phyloP scores from a whole-genome alignment of 2,797 vertebrate genomes.

The Malacoraja senta region DNA sequence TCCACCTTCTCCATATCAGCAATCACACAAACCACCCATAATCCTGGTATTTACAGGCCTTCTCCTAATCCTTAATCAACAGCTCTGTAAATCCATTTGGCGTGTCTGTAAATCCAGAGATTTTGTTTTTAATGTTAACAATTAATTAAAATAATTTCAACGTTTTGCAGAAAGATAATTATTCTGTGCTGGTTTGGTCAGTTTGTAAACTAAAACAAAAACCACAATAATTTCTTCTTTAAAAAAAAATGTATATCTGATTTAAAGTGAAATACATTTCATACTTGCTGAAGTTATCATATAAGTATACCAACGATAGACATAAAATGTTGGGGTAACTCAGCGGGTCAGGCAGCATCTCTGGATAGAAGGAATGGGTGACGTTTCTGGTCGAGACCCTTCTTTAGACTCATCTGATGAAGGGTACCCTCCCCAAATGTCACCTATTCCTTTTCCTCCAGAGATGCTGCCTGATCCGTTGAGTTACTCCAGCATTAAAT shows the following conservation, averaged over 20 bases:
- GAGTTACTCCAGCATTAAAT: too few species aligned
- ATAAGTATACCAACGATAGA: neutral
- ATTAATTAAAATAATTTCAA: neutral
- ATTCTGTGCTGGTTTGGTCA: neutral
- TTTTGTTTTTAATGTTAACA: neutral
- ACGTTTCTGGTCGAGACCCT: too few species aligned
- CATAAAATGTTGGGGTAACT: too few species aligned
- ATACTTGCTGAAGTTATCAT: neutral
- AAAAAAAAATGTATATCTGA: neutral
- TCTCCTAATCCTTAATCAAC: neutral
- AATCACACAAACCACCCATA: neutral
- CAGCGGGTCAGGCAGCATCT: too few species aligned
- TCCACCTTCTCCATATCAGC: neutral
- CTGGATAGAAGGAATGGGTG: too few species aligned
- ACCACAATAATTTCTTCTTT: too few species aligned
- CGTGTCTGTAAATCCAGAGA: neutral
- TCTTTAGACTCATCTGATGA: too few species aligned
- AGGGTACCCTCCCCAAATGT: too few species aligned
- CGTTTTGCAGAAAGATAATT: neutral
- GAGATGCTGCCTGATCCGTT: too few species aligned
- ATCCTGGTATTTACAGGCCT: neutral
- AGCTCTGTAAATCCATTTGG: neutral
- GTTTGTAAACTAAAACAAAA: too few species aligned
- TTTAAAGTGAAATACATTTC: neutral
- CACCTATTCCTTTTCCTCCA: too few species aligned